Evolutionary conservation across 2,113 vertebrate species (phyloP), one percentile per base, ranked within the genome.

Genomic region (Falco punctatus): DNA sequence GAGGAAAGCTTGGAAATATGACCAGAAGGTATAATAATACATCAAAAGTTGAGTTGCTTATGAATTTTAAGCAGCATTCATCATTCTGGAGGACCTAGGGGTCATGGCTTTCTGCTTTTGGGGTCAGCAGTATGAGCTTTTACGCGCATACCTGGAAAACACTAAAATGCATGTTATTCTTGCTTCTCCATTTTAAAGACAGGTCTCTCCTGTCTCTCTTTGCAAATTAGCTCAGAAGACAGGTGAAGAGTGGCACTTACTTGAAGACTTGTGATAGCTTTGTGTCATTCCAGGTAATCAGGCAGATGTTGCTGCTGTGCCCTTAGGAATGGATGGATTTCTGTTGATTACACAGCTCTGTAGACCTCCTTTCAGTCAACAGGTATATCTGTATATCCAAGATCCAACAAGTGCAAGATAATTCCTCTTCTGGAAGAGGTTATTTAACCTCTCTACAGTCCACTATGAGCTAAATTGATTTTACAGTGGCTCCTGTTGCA

Each of bases 61-160:
- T 92, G 86, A 86, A 94, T 96, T 95, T 90, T 91, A 88, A 94
- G 73, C 58, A 65, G 59, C 13, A 30, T 65, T 88, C 18, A 55
- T 88, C 22, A 48, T 74, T 91, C 26, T 75, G 91, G 66, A 75
- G 66, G 51, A n/a, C 46, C 28, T 49, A 57, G 8, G 40, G 30
- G 57, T 84, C 57, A 18, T 35, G 58, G 19, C 21, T 92, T 94
- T 81, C 38, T n/a, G 15, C 42, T 65, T 15, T 14, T 51, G 54
- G 22, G 61, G 38, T 69, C 66, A 69, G 74, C 20, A 38, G 19
- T 70, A 79, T 54, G 44, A 78, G 66, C 40, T 94, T 88, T 85
- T 89, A 40, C n/a, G 38, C 75, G 55, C 33, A 11, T 30, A 80
- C 40, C 54, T 72, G 61, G 48, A 86, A 91, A 91, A 27, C 20